Percentiles rank a stretch among this genome's conserved stretches.
Conservation (phyloP, 2,797 vertebrate genomes). For the Coendou prehensilis region DNA sequence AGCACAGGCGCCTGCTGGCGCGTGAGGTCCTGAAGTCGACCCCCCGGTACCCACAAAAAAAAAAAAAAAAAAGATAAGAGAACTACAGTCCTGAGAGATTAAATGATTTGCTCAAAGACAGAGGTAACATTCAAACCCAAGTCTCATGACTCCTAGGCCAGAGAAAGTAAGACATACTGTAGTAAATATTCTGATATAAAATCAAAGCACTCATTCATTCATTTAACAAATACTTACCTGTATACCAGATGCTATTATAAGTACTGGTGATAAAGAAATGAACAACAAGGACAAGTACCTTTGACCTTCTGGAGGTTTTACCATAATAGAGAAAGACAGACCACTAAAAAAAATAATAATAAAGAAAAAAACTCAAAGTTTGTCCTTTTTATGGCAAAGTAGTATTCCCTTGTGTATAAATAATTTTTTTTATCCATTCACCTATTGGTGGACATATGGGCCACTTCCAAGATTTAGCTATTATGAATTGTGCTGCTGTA, state of each 20-base stretch:
- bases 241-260: slow-evolving; percentile 34
- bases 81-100: slow-evolving; percentile 67
- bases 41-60: too few relatives aligned
- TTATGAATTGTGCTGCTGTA: not conserved
- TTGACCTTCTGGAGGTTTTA: slow-evolving; percentile 43
- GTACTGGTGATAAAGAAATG: slow-evolving; percentile 48
- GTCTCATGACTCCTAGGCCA: slow-evolving; percentile 13
- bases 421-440: not conserved
- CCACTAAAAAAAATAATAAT: not conserved
- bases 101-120: slow-evolving; percentile 79
- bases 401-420: not conserved
- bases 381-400: not conserved
- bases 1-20: too few relatives aligned
- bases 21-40: too few relatives aligned
- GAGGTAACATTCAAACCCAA: slow-evolving; percentile 73
- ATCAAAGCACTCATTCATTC: slow-evolving; percentile 62
- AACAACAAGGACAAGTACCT: slow-evolving; percentile 50
- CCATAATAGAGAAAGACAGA: slow-evolving; percentile 31
- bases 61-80: slow-evolving; percentile 70
- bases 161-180: not conserved
- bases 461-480: not conserved
- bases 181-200: slow-evolving; percentile 55
- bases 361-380: not conserved
- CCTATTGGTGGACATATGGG: not conserved
- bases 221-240: slow-evolving; percentile 62